Percentiles rank a stretch among this genome's conserved stretches.
phyloP scores from a whole-genome alignment of 2,888 invertebrate species.

The Vandiemenella viatica region DNA sequence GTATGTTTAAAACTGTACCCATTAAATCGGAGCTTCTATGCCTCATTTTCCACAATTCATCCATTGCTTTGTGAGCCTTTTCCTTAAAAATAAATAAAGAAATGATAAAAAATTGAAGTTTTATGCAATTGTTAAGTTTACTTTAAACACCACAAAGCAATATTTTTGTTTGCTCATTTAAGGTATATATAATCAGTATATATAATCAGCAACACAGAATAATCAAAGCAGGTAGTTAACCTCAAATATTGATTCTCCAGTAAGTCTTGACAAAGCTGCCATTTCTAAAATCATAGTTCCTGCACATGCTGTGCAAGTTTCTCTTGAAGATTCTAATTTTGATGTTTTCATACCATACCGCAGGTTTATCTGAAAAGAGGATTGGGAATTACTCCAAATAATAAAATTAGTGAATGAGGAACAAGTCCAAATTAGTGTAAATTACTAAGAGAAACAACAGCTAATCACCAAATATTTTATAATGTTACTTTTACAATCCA shows the following conservation, averaged over 20 bases:
- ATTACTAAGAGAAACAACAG: no score
- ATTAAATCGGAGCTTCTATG: slow-evolving; percentile 85
- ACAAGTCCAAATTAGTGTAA: not conserved
- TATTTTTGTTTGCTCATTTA: not conserved
- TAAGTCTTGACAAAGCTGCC: slow-evolving; percentile 85
- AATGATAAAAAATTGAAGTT: not conserved
- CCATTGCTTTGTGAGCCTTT: slow-evolving; percentile 92
- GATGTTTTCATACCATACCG: slow-evolving; percentile 66
- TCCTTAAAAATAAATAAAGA: slow-evolving; percentile 32
- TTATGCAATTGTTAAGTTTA: not conserved
- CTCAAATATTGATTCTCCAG: slow-evolving; percentile 84
- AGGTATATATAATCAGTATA: no score
- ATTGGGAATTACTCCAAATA: no score
- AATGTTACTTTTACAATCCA: no score
- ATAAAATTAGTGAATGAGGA: not conserved
- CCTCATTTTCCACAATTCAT: slow-evolving; percentile 86
- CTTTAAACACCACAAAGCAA: not conserved
- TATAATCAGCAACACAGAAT: slow-evolving; percentile 42
- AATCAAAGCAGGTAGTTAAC: slow-evolving; percentile 24
- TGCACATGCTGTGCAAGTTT: slow-evolving; percentile 96
- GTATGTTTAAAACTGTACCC: slow-evolving; percentile 95
- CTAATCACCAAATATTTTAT: no score
- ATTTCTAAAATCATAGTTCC: slow-evolving; percentile 96
- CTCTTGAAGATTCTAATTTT: slow-evolving; percentile 56
- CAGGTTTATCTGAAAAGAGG: slow-evolving; percentile 50